Evolutionary conservation across 2,888 invertebrate species (phyloP), one percentile per base, ranked within the genome.

Genomic region (Iselma pallidipennis): DNA sequence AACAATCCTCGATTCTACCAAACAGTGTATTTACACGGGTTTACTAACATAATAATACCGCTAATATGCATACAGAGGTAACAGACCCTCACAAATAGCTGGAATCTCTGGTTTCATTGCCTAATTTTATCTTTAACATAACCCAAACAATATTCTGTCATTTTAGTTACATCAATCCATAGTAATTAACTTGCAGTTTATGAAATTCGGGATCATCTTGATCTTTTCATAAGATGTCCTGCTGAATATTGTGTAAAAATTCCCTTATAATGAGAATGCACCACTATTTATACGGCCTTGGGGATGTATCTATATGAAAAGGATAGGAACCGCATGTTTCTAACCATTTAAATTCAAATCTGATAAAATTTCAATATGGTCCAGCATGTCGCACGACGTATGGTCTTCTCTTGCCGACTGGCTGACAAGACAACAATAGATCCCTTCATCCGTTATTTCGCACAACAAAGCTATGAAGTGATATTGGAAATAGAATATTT

Each of bases 401-500:
- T 68, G 67, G 67, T 67, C 59, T 61, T 62, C 70, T 69, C 63
- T n/a, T n/a, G 63, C 67, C 65, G 71, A 69, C 67, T 66, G 66
- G 66, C 72, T 75, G 77, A 76, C 75, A 74, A 75, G 75, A 74
- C 73, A 75, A 79, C 79, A 80, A 80, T 80, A 66, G 77, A 67
- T 70, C 75, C 69, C 74, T 73, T 77, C 78, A 77, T 74, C 78
- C 79, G 79, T 78, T 78, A 78, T 77, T 78, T 77, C 71, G 71
- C 71, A 66, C 71, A 70, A 78, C 78, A 78, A 78, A 78, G 78
- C 77, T 73, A 74, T 71, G 72, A 76, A 77, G 78, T 78, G 78
- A 79, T 80, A 80, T 79, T 78, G 80, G 78, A 80, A 78, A 80
- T 79, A 76, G 79, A 80, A 80, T 79, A 80, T 79, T 78, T 79